Percentiles rank a stretch among this genome's conserved stretches.
Evolutionary conservation across 2,888 invertebrate genomes (phyloP).

Genomic region (Laothoe populi): DNA sequence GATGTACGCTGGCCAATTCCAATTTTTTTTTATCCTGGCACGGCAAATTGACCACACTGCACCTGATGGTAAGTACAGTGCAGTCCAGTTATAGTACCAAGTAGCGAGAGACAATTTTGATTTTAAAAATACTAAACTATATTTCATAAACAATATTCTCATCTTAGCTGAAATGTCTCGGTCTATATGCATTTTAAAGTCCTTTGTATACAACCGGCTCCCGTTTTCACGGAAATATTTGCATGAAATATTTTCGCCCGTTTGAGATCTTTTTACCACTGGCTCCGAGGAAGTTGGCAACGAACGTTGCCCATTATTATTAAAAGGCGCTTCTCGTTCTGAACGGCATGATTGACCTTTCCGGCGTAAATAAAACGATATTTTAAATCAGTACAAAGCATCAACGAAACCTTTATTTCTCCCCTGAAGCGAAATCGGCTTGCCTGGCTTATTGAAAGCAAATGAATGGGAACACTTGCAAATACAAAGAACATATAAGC

Average conservation of each 20-base stretch:
- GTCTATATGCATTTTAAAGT: conserved; percentile 10
- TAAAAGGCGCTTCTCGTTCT: conserved; percentile 39
- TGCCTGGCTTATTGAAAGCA: neutral
- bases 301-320: conserved; percentile 36
- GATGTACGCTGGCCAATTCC: no score
- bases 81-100: no score
- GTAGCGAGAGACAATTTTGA: no score
- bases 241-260: conserved; percentile 36
- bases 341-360: conserved; percentile 44
- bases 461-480: conserved; percentile 15
- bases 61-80: no score
- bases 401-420: conserved; percentile 8
- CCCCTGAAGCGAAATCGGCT: conserved; percentile 1
- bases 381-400: conserved; percentile 9
- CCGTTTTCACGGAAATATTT: conserved; percentile 42
- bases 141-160: conserved; percentile 2
- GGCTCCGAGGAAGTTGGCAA: conserved; percentile 38
- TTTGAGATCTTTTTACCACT: conserved; percentile 30
- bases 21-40: no score
- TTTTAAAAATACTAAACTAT: neutral
- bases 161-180: neutral
- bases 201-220: conserved; percentile 30
- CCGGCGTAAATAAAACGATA: conserved; percentile 32
- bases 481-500: conserved; percentile 29
- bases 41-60: no score